Conservation (phyloP, 2,888 invertebrate genomes). For the Drosophila ustulata region DNA sequence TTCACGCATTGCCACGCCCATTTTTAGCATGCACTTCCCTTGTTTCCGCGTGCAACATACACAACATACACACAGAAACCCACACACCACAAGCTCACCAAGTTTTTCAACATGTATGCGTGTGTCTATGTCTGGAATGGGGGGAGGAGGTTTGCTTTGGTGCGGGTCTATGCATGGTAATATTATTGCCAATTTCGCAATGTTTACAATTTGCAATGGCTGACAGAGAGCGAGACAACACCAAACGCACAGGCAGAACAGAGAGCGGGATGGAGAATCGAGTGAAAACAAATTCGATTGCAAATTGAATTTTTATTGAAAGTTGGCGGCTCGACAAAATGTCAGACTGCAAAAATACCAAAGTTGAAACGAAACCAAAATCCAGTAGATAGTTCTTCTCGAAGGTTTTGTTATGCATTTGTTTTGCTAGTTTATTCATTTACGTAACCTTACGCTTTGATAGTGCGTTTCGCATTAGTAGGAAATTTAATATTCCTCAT, state of each 20-base stretch:
- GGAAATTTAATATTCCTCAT: conserved; percentile 66
- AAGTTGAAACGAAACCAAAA: conserved; percentile 1
- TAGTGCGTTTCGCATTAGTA: conserved; percentile 46
- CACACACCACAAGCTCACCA: conserved; percentile 11
- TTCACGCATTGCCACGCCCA: conserved; percentile 30
- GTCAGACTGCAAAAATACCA: conserved; percentile 18
- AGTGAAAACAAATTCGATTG: conserved; percentile 75
- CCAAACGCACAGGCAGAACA: neutral
- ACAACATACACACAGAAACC: neutral
- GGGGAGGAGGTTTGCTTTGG: neutral
- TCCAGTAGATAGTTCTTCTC: conserved; percentile 11
- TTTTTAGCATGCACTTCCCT: conserved; percentile 4
- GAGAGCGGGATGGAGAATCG: conserved; percentile 13
- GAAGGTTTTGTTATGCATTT: conserved; percentile 46
- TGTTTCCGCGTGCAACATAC: conserved; percentile 21
- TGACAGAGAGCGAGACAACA: conserved; percentile 34
- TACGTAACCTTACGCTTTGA: neutral
- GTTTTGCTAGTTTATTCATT: conserved; percentile 42
- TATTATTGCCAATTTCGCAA: conserved; percentile 70
- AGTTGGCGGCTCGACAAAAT: conserved; percentile 53
- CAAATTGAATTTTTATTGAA: conserved; percentile 80
- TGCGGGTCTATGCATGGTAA: conserved; percentile 42
- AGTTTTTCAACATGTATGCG: conserved; percentile 1
- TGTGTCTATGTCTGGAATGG: neutral
- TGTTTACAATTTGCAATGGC: conserved; percentile 70